phyloP scores from a whole-genome alignment of 2,113 vertebrate genomes.

The Rana temporaria region DNA sequence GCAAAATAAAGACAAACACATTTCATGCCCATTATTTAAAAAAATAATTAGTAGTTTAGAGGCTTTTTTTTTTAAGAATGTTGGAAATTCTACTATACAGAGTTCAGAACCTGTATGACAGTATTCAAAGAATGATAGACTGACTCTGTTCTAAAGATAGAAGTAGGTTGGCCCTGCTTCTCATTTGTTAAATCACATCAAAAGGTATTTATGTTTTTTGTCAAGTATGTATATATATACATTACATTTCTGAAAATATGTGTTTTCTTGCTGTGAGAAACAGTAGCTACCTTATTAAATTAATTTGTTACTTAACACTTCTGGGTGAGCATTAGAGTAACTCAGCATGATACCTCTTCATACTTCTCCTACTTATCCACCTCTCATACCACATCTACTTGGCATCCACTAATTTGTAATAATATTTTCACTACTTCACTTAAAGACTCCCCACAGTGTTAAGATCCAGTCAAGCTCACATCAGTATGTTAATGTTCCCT shows the following conservation, averaged over 20 bases:
- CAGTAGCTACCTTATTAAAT: not conserved
- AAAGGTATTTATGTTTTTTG: not conserved
- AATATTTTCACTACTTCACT: constrained; percentile 48
- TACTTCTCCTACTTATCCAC: constrained; percentile 45
- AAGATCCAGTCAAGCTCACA: not conserved
- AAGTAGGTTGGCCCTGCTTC: no score
- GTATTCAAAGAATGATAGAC: no score
- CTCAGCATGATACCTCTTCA: constrained; percentile 46
- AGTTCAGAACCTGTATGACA: no score
- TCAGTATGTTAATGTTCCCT: constrained; percentile 7
- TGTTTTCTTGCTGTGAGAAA: not conserved
- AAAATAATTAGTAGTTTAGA: no score
- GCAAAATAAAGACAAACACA: no score
- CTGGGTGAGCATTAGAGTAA: constrained; percentile 17
- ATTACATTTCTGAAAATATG: not conserved
- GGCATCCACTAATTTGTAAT: constrained; percentile 44
- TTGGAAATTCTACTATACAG: no score
- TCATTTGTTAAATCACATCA: not conserved
- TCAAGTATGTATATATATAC: not conserved
- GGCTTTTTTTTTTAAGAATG: no score
- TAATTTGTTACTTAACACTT: constrained; percentile 42
- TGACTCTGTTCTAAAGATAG: no score
- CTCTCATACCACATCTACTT: constrained; percentile 39
- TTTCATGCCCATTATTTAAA: no score
- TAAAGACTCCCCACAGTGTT: constrained; percentile 44